Evolutionary conservation across 2,888 invertebrate species (phyloP).

Genomic region (Oxytorus armatus): DNA sequence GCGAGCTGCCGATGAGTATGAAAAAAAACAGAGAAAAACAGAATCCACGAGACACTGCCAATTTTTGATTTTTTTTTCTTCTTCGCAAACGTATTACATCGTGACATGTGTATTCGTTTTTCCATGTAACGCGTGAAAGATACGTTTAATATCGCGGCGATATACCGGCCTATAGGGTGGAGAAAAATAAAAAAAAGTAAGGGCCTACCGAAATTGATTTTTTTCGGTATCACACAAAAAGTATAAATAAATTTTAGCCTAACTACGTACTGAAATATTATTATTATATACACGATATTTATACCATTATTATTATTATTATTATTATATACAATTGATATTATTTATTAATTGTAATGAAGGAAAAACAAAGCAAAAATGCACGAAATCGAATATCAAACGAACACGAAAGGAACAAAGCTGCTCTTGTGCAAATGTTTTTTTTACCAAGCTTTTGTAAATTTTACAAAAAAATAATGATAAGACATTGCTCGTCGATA

Average conservation of each 20-base stretch:
- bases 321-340: conserved; percentile 74
- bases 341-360: conserved; percentile 80
- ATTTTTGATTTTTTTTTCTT: conserved; percentile 49
- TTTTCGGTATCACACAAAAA: conserved; percentile 81
- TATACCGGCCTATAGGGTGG: conserved; percentile 65
- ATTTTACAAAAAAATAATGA: conserved; percentile 55
- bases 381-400: conserved; percentile 69
- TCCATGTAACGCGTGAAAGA: conserved; percentile 55
- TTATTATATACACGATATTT: conserved; percentile 64
- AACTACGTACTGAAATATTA: conserved; percentile 61
- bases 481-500: conserved; percentile 21
- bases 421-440: not conserved
- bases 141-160: conserved; percentile 12
- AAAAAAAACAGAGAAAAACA: conserved; percentile 39
- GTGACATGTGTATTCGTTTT: conserved; percentile 29
- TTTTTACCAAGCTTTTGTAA: conserved; percentile 50
- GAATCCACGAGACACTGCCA: conserved; percentile 38
- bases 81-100: conserved; percentile 17
- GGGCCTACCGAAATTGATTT: conserved; percentile 78
- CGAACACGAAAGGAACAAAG: conserved; percentile 66
- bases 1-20: conserved; percentile 8
- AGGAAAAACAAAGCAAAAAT: conserved; percentile 69
- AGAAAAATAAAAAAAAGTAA: no score
- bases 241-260: conserved; percentile 75
- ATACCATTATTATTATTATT: conserved; percentile 65